A percentile compares a stretch with the other conserved stretches of the same genome.
phyloP scores from a whole-genome alignment of 2,888 invertebrate species.

The Temnothorax unifasciatus region DNA sequence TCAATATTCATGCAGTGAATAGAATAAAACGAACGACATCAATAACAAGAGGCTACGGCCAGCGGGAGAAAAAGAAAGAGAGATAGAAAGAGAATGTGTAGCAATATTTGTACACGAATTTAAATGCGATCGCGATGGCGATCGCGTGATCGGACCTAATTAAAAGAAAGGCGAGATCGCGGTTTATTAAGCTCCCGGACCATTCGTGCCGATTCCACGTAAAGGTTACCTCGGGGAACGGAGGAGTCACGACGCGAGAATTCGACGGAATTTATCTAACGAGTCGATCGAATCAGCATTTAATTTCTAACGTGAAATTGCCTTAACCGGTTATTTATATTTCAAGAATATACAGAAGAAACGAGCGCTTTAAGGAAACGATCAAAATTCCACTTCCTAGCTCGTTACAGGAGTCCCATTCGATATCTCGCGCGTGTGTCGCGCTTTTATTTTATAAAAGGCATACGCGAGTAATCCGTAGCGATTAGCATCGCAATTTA shows the following conservation, averaged over 20 bases:
- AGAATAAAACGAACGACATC: slow-evolving; percentile 57
- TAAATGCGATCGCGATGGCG: slow-evolving; percentile 46
- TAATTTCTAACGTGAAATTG: slow-evolving; percentile 55
- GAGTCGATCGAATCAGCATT: slow-evolving; percentile 66
- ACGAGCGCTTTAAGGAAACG: slow-evolving; percentile 62
- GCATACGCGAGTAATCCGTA: slow-evolving; percentile 64
- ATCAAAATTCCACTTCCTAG: slow-evolving; percentile 69
- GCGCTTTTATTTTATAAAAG: slow-evolving; percentile 66
- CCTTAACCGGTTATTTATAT: slow-evolving; percentile 60
- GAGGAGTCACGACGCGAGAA: slow-evolving; percentile 50
- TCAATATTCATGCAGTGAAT: slow-evolving; percentile 72
- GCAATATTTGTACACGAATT: slow-evolving; percentile 55
- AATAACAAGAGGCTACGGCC: slow-evolving; percentile 44
- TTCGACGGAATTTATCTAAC: slow-evolving; percentile 64
- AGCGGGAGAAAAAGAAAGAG: neutral
- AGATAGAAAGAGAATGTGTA: neutral
- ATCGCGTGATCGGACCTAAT: slow-evolving; percentile 52
- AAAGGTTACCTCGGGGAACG: slow-evolving; percentile 57
- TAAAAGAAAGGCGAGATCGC: slow-evolving; percentile 42
- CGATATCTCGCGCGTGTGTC: slow-evolving; percentile 30
- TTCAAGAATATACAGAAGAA: slow-evolving; percentile 65
- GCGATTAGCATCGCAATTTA: slow-evolving; percentile 68
- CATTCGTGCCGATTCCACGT: slow-evolving; percentile 33
- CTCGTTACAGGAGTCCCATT: slow-evolving; percentile 57
- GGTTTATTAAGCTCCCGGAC: slow-evolving; percentile 6